These are phyloP conservation scores for Chiloscyllium plagiosum DNA, from an alignment of 2,113 vertebrate species.

Conservation along the genomic window DNA sequence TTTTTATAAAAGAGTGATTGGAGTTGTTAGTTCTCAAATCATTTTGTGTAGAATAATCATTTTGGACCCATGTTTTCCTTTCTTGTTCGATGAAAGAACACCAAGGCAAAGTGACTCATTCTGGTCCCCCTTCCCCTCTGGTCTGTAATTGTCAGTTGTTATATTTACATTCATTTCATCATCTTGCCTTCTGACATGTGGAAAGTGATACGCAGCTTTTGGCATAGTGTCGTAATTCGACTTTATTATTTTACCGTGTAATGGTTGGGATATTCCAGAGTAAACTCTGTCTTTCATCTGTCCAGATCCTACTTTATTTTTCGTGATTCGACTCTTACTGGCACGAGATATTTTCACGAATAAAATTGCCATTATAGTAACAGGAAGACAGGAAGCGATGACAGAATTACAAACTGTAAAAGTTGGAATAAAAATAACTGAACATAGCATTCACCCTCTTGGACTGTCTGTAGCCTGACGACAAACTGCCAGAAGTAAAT, in stretches of 20 bases:
- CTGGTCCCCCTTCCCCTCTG: slow-evolving; percentile 87
- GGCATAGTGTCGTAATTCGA: slow-evolving; percentile 80
- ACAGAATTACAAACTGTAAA: no score
- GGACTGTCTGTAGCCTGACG: no score
- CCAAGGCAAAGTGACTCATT: slow-evolving; percentile 89
- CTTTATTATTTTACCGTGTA: slow-evolving; percentile 68
- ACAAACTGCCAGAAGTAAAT: no score
- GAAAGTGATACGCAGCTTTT: slow-evolving; percentile 52
- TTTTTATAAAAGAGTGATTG: slow-evolving; percentile 85
- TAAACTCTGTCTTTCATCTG: no score
- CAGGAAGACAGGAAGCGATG: no score
- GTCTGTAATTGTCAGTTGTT: slow-evolving; percentile 65
- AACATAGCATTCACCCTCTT: no score
- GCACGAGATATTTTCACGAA: no score
- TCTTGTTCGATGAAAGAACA: slow-evolving; percentile 69
- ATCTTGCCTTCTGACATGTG: slow-evolving; percentile 79
- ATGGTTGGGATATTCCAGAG: no score
- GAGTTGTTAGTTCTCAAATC: slow-evolving; percentile 78
- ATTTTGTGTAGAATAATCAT: slow-evolving; percentile 57
- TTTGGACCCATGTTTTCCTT: slow-evolving; percentile 64
- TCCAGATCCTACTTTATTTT: no score
- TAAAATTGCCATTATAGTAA: no score
- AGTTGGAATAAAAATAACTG: no score
- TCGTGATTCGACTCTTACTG: no score
- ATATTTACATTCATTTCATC: slow-evolving; percentile 68